Base-by-base conservation (phyloP, 2,888 invertebrate species). In the Palloptera scutellata region DNA sequence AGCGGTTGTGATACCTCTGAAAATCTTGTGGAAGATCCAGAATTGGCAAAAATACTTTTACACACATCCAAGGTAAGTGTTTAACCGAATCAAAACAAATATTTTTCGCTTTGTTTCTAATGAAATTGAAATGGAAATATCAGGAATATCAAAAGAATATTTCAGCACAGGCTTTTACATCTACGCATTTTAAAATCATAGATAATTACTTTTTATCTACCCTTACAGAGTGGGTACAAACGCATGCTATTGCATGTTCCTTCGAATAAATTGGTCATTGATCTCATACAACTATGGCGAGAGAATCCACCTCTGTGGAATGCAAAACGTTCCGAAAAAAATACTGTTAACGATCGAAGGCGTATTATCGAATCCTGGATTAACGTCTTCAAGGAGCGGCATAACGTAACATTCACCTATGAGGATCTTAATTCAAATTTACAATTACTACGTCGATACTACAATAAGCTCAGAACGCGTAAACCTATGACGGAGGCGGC, bases 251-350 rank as follows among this genome's bases (percentile, higher is more conserved):
- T 64, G n/a, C 57, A 64, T 52, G 42, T 64, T 19, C 13, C 19
- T 20, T 12, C 15, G 10, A 59, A 67, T 57, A 67, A 67, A 12
- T 20, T 70, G 9, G 41, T 68, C 61, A 61, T 51, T 17, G 70
- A 67, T 43, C 66, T 68, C 20, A 66, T 70, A 12, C 52, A 65
- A 20, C 63, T 57, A 13, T 60, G 65, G 19, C 54, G 59, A n/a
- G 57, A 63, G n/a, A 63, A 66, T 48, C 66, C 65, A 43, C 20
- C 66, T 1, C 45, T 70, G 9, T 68, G 68, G 67, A 66, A 70
- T 30, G 45, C 57, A 10, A 13, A 57, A 15, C 52, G 57, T 8
- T 57, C 57, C 11, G 62, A 70, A 45, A 66, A 66, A 51, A 67
- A 70, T 51, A 55, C 64, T 51, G 59, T 62, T 59, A 42, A 42